phyloP scores from a whole-genome alignment of 1,140 invertebrate species.

The Venturia canescens region DNA sequence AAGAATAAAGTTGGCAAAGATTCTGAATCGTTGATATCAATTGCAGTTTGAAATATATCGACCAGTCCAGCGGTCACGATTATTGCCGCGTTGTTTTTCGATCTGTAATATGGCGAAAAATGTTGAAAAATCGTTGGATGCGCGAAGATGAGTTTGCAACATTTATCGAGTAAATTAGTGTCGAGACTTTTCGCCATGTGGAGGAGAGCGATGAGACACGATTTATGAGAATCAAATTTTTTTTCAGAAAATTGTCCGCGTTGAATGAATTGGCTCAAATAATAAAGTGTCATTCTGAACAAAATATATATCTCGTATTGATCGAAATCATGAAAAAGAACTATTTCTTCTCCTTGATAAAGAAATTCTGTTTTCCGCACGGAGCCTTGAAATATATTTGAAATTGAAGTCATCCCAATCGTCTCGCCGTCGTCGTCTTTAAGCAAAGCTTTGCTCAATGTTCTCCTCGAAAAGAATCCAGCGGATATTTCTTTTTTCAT shows the following conservation, averaged over 20 bases:
- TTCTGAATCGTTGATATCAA: slow-evolving; percentile 49
- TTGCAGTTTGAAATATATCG: slow-evolving; percentile 61
- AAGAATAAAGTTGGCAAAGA: slow-evolving; percentile 49
- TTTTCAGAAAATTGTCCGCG: slow-evolving; percentile 49
- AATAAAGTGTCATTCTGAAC: slow-evolving; percentile 66
- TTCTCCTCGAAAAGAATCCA: slow-evolving; percentile 44
- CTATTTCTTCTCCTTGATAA: slow-evolving; percentile 48
- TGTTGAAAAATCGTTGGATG: slow-evolving; percentile 78
- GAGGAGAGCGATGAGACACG: slow-evolving; percentile 62
- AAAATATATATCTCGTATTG: slow-evolving; percentile 57
- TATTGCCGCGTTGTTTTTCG: slow-evolving; percentile 62
- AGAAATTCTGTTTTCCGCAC: slow-evolving; percentile 50
- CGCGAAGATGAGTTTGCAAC: slow-evolving; percentile 54
- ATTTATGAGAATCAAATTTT: slow-evolving; percentile 59
- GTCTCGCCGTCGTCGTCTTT: not conserved
- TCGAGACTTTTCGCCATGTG: slow-evolving; percentile 54
- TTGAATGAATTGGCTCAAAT: slow-evolving; percentile 64
- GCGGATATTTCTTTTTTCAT: slow-evolving; percentile 52
- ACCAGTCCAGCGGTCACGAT: slow-evolving; percentile 75
- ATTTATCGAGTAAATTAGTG: slow-evolving; percentile 46
- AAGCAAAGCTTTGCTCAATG: slow-evolving; percentile 58
- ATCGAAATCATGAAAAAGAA: slow-evolving; percentile 52
- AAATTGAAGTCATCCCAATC: slow-evolving; percentile 37
- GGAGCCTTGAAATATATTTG: slow-evolving; percentile 47
- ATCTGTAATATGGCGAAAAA: slow-evolving; percentile 76